A percentile compares a stretch with the other conserved stretches of the same genome.
Conservation (phyloP, 1,140 invertebrate species). For the Drosophila eugracilis region DNA sequence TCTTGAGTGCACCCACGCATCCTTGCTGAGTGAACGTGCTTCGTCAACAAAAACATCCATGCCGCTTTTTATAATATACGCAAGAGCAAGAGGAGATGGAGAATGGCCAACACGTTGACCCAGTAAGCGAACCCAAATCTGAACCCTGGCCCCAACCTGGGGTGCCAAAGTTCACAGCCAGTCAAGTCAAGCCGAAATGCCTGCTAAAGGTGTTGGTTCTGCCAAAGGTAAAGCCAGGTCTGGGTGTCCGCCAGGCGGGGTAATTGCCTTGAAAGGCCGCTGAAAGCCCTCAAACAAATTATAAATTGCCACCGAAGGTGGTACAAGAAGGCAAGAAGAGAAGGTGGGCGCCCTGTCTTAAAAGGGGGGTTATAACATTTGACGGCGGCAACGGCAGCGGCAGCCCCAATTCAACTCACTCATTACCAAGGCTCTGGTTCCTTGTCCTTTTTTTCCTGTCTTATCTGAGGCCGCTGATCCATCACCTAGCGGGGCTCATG, state of each 20-base stretch:
- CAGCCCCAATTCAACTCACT: conserved; percentile 53
- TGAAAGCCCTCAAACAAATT: conserved; percentile 77
- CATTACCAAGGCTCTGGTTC: conserved; percentile 53
- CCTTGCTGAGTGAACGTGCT: conserved; percentile 54
- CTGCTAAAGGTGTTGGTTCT: conserved; percentile 28
- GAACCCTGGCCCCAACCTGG: conserved; percentile 1
- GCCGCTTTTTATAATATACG: conserved; percentile 57
- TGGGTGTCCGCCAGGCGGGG: conserved; percentile 23
- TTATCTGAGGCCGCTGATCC: conserved; percentile 71
- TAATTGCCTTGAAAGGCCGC: conserved; percentile 76
- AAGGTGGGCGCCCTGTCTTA: conserved; percentile 44
- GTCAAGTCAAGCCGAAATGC: conserved; percentile 67
- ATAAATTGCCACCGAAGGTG: conserved; percentile 65
- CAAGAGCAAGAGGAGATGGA: conserved; percentile 15
- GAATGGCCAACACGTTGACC: conserved; percentile 56
- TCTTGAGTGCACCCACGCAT: conserved; percentile 20
- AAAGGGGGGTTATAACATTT: conserved; percentile 59
- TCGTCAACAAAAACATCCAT: conserved; percentile 63
- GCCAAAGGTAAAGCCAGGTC: conserved; percentile 45
- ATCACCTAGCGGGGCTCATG: conserved; percentile 50
- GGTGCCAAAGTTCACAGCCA: conserved; percentile 55
- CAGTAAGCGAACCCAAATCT: conserved; percentile 53
- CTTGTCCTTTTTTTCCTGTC: conserved; percentile 40
- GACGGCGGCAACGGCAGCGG: conserved; percentile 3
- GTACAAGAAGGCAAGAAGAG: too few relatives aligned